These are phyloP conservation scores for Hemicentrotus pulcherrimus DNA, from an alignment of 35 echinoderm and acorn worm genomes.

Conservation along the genomic window DNA sequence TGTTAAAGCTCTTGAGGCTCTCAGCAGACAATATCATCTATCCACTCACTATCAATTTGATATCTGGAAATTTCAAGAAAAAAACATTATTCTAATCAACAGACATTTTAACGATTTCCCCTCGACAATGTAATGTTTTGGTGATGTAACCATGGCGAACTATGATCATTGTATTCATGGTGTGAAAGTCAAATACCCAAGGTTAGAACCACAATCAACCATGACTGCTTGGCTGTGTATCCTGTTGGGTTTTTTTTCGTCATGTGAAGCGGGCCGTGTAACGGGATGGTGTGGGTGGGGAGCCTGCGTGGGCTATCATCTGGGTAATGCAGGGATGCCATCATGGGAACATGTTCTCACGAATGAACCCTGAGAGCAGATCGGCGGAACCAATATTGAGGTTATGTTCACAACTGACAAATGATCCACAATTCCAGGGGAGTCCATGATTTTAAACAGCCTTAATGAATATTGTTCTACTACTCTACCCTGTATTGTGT, in stretches of 20 bases:
- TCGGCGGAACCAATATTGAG: background rate
- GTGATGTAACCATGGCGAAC: background rate
- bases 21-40: no score
- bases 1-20: no score
- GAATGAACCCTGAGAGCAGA: background rate
- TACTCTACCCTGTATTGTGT: no score
- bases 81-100: background rate
- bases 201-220: background rate
- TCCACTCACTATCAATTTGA: no score
- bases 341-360: slow-evolving; percentile 1
- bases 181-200: slow-evolving; percentile 1
- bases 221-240: background rate
- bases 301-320: background rate
- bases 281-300: background rate
- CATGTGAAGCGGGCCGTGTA: background rate
- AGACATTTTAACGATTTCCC: background rate
- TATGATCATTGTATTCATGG: background rate
- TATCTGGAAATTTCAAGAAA: no score
- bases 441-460: no score
- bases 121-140: background rate
- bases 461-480: no score
- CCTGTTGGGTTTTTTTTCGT: background rate
- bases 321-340: background rate
- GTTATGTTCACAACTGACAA: background rate
- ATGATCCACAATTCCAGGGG: no score